Base-by-base conservation (phyloP, 2,113 vertebrate genomes). In the Vidua macroura region DNA sequence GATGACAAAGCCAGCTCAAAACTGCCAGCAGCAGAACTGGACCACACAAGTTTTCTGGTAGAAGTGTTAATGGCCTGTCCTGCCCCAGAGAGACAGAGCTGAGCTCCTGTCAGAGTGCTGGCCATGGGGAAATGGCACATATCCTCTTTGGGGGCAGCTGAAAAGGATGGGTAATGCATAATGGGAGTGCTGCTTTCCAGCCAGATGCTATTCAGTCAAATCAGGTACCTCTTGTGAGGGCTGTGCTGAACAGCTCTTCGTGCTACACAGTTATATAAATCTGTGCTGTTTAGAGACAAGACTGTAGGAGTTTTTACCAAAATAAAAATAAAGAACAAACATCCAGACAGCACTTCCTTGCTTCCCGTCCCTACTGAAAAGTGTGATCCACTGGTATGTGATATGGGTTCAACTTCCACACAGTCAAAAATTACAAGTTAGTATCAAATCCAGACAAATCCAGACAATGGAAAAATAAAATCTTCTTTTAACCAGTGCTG, bases 101-200 rank as follows among this genome's bases (percentile, higher is more conserved):
- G 86, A 83, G 55, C 48, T 76, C 58, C 90, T 15, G 6, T 59
- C 86, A 59, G 44, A n/a, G 19, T 19, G 25, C 9, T 88, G 74
- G 28, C 53, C 59, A 44, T 7, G 49, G 49, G 43, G 66, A 83
- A 85, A 18, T 18, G 62, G 15, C 46, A 59, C 58, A 6, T 1
- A 2, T 6, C 28, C 53, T 76, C 46, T 31, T 48, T 14, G 23
- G 10, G 66, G 72, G 24, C 35, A 30, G 52, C 6, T 33, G 30
- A 8, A 64, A 22, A 51, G 82, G 77, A 11, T 68, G 49, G 69
- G 27, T 27, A 74, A 48, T 2, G 55, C 25, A 60, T 18, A 28
- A 3, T 0, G 1, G 11, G 27, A 33, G 15, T 2, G 19, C 10
- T 5, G 1, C 62, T 39, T 83, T 14, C n/a, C 73, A 51, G 8